Percentiles rank a stretch among this genome's conserved stretches.
These are phyloP conservation scores for Cathartes aura DNA, from an alignment of 2,113 vertebrate genomes.

Conservation along the genomic window DNA sequence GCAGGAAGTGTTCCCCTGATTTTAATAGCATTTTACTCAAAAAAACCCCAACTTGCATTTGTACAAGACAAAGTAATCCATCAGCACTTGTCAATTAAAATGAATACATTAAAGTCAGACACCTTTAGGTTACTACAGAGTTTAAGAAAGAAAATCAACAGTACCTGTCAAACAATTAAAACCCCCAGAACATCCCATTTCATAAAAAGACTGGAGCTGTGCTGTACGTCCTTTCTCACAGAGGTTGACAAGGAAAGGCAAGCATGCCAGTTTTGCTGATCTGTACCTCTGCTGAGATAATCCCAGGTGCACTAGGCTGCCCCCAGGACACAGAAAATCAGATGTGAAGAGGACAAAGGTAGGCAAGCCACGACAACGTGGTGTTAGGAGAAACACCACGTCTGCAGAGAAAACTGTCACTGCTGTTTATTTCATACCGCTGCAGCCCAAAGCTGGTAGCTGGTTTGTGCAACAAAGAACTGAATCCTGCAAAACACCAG, in stretches of 20 bases:
- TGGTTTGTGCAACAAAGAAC: not conserved
- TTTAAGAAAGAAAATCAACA: not conserved
- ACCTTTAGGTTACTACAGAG: not conserved
- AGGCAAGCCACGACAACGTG: not conserved
- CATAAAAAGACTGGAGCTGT: not conserved
- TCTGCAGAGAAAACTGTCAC: not conserved
- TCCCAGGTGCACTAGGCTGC: not conserved
- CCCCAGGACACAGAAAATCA: not conserved
- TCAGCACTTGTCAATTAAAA: not conserved
- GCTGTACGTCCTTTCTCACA: not conserved
- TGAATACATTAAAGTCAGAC: not conserved
- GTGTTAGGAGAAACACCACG: not conserved
- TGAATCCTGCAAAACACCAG: not conserved
- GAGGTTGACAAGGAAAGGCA: not conserved
- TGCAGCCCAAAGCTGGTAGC: not conserved
- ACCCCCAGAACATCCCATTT: not conserved
- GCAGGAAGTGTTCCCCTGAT: not conserved
- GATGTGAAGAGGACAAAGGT: not conserved
- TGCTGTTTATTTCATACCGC: not conserved
- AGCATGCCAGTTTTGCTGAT: not conserved
- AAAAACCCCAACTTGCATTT: not conserved
- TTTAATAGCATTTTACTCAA: not conserved
- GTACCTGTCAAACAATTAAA: not conserved
- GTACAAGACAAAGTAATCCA: not conserved
- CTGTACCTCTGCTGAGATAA: not conserved